phyloP scores from a whole-genome alignment of 2,113 vertebrate species.

The Lagenorhynchus albirostris region DNA sequence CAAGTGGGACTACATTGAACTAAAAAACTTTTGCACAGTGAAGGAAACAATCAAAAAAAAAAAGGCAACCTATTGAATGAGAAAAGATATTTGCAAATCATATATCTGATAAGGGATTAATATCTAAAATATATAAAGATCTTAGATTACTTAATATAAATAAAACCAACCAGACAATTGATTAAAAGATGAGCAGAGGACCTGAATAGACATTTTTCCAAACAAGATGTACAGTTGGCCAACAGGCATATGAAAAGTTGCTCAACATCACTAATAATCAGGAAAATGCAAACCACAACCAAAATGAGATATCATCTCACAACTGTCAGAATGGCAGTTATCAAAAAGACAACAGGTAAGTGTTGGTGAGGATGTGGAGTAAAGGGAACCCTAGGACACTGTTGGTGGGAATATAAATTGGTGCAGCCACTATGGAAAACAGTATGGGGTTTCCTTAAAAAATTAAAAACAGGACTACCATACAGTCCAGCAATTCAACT shows the following conservation, averaged over 20 bases:
- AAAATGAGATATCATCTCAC: background rate
- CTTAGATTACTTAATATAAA: background rate
- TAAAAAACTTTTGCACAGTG: background rate
- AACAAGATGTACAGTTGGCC: background rate
- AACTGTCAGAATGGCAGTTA: background rate
- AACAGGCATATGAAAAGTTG: background rate
- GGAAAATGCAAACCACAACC: background rate
- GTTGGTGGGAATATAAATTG: background rate
- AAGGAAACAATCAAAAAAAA: background rate
- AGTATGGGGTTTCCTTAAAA: background rate
- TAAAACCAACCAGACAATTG: background rate
- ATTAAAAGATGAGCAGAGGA: background rate
- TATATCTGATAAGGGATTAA: background rate
- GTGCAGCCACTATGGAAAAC: background rate
- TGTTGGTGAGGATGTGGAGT: background rate
- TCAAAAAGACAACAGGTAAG: background rate
- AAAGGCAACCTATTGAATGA: background rate
- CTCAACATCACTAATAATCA: background rate
- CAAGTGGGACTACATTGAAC: background rate
- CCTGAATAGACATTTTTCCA: background rate
- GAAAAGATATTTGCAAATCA: background rate
- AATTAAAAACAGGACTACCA: background rate
- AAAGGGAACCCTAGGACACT: background rate
- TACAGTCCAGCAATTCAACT: background rate
- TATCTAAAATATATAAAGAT: background rate